Percentiles rank a stretch among this genome's conserved stretches.
phyloP scores from a whole-genome alignment of 2,888 invertebrate species.

The Cosmorhoe ocellata region DNA sequence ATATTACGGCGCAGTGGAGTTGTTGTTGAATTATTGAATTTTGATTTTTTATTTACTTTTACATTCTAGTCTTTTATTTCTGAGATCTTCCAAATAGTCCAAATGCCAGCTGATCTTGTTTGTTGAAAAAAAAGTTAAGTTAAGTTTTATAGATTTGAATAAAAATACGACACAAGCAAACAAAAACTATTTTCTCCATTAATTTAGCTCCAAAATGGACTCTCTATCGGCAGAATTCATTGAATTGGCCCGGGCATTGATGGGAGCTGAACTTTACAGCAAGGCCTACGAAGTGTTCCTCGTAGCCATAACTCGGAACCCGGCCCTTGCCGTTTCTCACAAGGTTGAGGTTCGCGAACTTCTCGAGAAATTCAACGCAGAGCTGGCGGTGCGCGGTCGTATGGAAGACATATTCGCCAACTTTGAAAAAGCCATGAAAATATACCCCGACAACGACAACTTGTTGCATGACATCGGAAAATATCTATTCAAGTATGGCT shows the following conservation, averaged over 20 bases:
- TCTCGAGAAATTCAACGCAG: constrained; percentile 48
- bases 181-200: too few relatives aligned
- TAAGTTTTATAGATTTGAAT: too few relatives aligned
- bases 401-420: constrained; percentile 60
- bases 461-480: constrained; percentile 66
- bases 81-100: too few relatives aligned
- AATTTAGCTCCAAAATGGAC: constrained; percentile 9
- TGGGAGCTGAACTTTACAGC: constrained; percentile 43
- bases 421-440: constrained; percentile 50
- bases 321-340: constrained; percentile 39
- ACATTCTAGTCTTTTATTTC: too few relatives aligned
- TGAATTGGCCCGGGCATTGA: constrained; percentile 48
- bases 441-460: constrained; percentile 55
- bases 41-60: too few relatives aligned
- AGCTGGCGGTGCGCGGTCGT: constrained; percentile 43
- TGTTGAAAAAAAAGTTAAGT: too few relatives aligned
- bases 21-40: too few relatives aligned
- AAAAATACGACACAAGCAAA: too few relatives aligned
- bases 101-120: too few relatives aligned
- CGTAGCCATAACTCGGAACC: constrained; percentile 52
- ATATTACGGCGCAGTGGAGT: too few relatives aligned
- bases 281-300: constrained; percentile 62
- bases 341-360: constrained; percentile 57
- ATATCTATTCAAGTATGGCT: constrained; percentile 77
- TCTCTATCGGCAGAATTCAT: constrained; percentile 41